These are phyloP conservation scores for Myotis vivesi DNA, from an alignment of 2,797 vertebrate species.

Conservation along the genomic window DNA sequence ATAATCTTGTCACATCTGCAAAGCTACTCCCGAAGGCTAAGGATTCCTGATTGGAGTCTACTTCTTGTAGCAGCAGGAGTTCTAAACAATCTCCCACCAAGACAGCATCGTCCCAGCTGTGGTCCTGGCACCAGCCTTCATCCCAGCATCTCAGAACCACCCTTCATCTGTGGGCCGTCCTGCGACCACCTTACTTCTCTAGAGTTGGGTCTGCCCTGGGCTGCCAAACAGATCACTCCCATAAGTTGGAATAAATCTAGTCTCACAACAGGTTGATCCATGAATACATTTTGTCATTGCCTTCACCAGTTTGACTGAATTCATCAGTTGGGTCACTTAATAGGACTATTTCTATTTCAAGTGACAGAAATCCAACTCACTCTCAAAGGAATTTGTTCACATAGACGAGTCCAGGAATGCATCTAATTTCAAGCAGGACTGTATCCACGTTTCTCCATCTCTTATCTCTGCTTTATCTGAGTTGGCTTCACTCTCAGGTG, in stretches of 20 bases:
- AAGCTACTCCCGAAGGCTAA: no score
- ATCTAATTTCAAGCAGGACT: background rate
- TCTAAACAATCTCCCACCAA: background rate
- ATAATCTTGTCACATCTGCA: background rate
- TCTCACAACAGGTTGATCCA: background rate
- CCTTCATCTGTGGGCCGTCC: background rate
- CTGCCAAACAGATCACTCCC: background rate
- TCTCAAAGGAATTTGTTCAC: background rate
- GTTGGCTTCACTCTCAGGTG: background rate
- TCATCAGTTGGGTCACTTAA: background rate
- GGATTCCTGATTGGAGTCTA: background rate
- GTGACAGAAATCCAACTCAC: background rate
- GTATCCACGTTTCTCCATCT: background rate
- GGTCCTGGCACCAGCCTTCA: background rate
- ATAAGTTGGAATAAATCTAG: conserved; percentile 10
- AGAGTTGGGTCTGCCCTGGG: background rate
- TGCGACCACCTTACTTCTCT: background rate
- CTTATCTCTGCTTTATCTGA: background rate
- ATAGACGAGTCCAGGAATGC: background rate
- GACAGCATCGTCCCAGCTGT: background rate
- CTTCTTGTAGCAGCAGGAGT: background rate
- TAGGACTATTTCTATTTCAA: background rate
- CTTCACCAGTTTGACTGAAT: background rate
- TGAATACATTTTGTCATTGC: background rate
- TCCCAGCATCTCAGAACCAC: accelerated